phyloP scores from a whole-genome alignment of 2,113 vertebrate genomes.

The Phylloscopus whistleri region DNA sequence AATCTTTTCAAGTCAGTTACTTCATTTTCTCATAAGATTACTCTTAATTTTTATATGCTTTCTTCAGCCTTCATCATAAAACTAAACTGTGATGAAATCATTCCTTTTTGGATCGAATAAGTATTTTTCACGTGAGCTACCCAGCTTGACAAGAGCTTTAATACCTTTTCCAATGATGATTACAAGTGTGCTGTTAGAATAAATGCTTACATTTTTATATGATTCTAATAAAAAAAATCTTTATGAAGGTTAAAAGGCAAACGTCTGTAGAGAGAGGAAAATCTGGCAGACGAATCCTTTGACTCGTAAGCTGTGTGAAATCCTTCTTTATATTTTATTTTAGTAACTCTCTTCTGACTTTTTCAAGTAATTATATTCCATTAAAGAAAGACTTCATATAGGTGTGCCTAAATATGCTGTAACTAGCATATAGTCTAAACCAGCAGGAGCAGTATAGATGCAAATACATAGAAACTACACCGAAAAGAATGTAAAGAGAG shows the following conservation, averaged over 20 bases:
- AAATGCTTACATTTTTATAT: not conserved
- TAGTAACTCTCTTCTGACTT: not conserved
- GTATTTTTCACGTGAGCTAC: conserved; percentile 13
- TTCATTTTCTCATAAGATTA: not conserved
- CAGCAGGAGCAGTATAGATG: not conserved
- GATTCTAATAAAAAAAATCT: conserved; percentile 11
- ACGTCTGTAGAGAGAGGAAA: not conserved
- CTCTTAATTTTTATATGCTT: not conserved
- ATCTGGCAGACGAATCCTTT: not conserved
- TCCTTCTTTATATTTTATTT: conserved; percentile 11
- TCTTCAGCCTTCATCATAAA: not conserved
- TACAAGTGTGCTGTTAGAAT: not conserved
- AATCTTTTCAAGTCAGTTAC: not conserved
- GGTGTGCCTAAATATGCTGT: not conserved
- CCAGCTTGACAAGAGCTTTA: not conserved
- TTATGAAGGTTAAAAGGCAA: conserved; percentile 22
- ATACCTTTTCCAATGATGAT: not conserved
- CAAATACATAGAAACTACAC: not conserved
- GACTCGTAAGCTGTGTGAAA: not conserved
- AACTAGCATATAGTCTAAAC: not conserved
- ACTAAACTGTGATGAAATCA: not conserved
- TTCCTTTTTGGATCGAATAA: not conserved
- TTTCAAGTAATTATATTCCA: not conserved
- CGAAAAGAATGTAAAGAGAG: not conserved
- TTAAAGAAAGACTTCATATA: not conserved